These are phyloP conservation scores for Athene cunicularia DNA, from an alignment of 2,113 vertebrate species.

Conservation along the genomic window DNA sequence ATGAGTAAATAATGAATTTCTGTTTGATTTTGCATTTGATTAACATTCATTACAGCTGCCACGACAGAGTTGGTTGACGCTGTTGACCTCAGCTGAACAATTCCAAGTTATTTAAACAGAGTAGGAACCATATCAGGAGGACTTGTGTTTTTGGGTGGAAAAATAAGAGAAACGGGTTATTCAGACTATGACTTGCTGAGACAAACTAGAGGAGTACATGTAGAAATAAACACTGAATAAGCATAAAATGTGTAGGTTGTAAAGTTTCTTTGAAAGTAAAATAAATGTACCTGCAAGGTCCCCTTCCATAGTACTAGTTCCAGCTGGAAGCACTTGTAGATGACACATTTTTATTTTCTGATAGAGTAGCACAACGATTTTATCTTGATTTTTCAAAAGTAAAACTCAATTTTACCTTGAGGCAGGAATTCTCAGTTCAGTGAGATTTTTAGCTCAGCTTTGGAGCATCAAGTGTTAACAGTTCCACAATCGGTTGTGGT, in stretches of 20 bases:
- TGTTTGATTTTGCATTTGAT: not conserved
- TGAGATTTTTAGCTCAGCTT: not conserved
- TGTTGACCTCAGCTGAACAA: not conserved
- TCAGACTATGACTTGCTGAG: not conserved
- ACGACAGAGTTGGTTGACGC: not conserved
- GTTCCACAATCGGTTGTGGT: not conserved
- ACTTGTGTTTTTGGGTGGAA: not conserved
- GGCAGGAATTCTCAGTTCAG: not conserved
- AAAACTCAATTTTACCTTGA: not conserved
- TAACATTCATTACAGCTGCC: not conserved
- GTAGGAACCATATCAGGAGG: not conserved
- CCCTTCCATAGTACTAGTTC: not conserved
- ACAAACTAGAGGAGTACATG: not conserved
- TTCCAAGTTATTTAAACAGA: not conserved
- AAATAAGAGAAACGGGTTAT: not conserved
- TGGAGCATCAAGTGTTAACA: not conserved
- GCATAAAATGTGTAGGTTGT: not conserved
- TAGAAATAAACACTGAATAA: not conserved
- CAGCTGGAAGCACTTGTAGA: not conserved
- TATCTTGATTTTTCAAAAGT: not conserved
- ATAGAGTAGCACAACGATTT: not conserved
- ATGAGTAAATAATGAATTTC: not conserved
- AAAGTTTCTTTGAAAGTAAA: not conserved
- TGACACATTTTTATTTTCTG: not conserved
- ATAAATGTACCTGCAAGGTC: not conserved